These are phyloP conservation scores for Catamblyrhynchus diadema DNA, from an alignment of 2,797 vertebrate genomes.

Conservation along the genomic window DNA sequence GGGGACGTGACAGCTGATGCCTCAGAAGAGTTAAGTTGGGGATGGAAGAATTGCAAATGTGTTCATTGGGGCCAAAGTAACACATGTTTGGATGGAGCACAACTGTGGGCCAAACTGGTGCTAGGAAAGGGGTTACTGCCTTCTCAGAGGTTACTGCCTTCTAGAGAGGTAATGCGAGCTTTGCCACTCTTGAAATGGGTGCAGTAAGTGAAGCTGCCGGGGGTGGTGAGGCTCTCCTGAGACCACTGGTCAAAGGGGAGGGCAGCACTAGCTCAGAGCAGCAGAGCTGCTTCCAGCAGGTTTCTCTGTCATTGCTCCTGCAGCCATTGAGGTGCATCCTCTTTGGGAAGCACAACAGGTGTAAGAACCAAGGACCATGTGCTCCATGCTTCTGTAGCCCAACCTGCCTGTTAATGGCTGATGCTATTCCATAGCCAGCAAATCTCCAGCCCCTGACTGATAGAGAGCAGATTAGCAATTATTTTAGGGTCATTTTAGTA, in stretches of 20 bases:
- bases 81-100: not conserved
- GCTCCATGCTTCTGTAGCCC: accelerated
- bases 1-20: accelerated
- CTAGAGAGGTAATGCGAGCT: not conserved
- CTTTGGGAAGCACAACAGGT: not conserved
- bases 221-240: not conserved
- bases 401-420: not conserved
- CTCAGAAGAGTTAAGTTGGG: not conserved
- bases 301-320: not conserved
- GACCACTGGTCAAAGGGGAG: not conserved
- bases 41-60: accelerated
- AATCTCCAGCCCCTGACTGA: not conserved
- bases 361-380: not conserved
- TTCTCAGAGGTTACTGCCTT: not conserved
- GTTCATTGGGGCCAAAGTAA: not conserved
- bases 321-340: not conserved
- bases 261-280: not conserved
- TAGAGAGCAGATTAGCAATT: not conserved
- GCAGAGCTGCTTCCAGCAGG: not conserved
- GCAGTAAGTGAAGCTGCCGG: not conserved
- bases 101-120: not conserved
- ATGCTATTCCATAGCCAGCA: not conserved
- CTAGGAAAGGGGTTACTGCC: not conserved
- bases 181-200: not conserved
- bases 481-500: not conserved